phyloP scores from a whole-genome alignment of 1,140 invertebrate species.

The Epicauta chinensis region DNA sequence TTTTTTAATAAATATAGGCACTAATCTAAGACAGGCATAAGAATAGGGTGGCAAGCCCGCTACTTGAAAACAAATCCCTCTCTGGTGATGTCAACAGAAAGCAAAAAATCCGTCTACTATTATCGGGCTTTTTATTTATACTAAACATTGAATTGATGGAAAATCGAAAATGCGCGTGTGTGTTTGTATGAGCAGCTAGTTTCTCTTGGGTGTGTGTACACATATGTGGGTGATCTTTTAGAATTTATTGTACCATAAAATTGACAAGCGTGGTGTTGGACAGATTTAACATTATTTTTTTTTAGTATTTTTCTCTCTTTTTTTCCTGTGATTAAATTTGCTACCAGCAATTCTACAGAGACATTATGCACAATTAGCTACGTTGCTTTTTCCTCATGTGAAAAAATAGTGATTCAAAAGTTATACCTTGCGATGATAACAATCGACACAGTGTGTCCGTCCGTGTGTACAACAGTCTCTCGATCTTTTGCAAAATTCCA shows the following conservation, averaged over 20 bases:
- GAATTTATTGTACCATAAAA: constrained; percentile 35
- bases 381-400: too few species aligned
- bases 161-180: constrained; percentile 9
- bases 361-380: too few species aligned
- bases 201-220: neutral
- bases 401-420: constrained; percentile 7
- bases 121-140: too few species aligned
- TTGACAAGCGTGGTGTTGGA: constrained; percentile 38
- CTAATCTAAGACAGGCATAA: constrained; percentile 36
- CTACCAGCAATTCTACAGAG: too few species aligned
- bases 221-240: constrained; percentile 22
- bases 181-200: constrained; percentile 23
- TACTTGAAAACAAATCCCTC: too few species aligned
- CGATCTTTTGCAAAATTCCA: too few species aligned
- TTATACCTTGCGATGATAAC: constrained; percentile 3
- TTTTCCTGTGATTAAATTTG: too few species aligned
- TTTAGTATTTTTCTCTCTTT: too few species aligned
- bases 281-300: constrained; percentile 19
- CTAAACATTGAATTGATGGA: too few species aligned
- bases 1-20: constrained; percentile 29
- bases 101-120: too few species aligned
- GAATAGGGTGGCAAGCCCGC: constrained; percentile 23
- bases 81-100: too few species aligned
- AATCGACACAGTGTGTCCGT: neutral
- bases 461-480: too few species aligned